Conservation (phyloP, 2,888 invertebrate species). For the Labia minor region DNA sequence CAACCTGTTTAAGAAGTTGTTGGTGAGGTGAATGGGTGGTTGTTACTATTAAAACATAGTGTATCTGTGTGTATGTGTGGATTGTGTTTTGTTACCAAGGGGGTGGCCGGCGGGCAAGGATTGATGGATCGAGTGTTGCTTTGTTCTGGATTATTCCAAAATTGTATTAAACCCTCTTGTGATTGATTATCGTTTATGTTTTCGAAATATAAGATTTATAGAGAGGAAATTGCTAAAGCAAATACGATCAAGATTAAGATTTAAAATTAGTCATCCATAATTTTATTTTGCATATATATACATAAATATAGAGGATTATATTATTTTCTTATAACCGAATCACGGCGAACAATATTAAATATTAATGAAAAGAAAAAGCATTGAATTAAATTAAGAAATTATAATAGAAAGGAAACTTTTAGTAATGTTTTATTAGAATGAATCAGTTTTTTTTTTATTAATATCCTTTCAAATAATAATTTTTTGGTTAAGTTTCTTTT, state of each 20-base stretch:
- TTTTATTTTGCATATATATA: too few relatives aligned
- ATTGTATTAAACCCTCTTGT: background rate
- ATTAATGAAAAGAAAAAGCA: too few relatives aligned
- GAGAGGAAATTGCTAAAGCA: background rate
- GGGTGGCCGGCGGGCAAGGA: background rate
- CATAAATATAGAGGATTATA: too few relatives aligned
- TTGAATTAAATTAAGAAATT: too few relatives aligned
- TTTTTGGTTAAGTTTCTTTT: too few relatives aligned
- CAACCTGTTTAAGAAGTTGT: background rate
- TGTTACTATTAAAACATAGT: background rate
- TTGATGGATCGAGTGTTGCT: slow-evolving; percentile 13
- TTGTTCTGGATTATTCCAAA: slow-evolving; percentile 3
- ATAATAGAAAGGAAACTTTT: too few relatives aligned
- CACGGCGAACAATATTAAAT: too few relatives aligned
- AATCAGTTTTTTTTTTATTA: too few relatives aligned
- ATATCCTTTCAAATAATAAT: too few relatives aligned
- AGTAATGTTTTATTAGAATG: too few relatives aligned
- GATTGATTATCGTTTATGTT: slow-evolving; percentile 13
- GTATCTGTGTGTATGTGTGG: background rate
- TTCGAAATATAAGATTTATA: slow-evolving; percentile 13
- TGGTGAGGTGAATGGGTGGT: background rate
- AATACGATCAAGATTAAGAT: slow-evolving; percentile 13
- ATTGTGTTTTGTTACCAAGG: background rate
- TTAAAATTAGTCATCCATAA: background rate
- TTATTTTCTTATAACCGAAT: too few relatives aligned